A percentile compares a stretch with the other conserved stretches of the same genome.
These are phyloP conservation scores for Tuta absoluta DNA, from an alignment of 2,888 invertebrate genomes.

Conservation along the genomic window DNA sequence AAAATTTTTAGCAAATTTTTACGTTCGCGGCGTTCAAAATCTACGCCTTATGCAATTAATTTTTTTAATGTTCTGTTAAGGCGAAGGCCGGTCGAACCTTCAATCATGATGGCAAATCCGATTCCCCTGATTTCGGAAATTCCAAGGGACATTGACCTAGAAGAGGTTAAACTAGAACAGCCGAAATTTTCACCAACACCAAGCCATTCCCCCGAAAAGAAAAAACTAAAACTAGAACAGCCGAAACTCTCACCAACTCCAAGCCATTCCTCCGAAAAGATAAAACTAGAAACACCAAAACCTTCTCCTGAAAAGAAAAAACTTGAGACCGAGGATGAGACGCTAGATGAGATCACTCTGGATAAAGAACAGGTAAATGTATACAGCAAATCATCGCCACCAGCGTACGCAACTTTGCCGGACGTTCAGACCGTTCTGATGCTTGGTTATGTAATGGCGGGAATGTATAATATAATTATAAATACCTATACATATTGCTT, in stretches of 20 bases:
- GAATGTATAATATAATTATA: too few relatives aligned
- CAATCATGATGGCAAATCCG: conserved; percentile 8
- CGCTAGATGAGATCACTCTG: neutral
- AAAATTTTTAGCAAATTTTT: neutral
- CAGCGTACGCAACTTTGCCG: too few relatives aligned
- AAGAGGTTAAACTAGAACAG: neutral
- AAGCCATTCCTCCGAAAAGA: neutral
- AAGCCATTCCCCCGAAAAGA: neutral
- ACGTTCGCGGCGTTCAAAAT: neutral
- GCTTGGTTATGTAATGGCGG: too few relatives aligned
- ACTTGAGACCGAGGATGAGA: neutral
- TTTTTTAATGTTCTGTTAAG: neutral
- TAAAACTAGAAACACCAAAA: neutral
- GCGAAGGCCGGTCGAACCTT: neutral
- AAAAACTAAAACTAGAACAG: neutral
- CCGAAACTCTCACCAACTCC: neutral
- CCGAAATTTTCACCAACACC: neutral
- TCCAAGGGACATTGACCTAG: neutral
- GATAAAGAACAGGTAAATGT: neutral
- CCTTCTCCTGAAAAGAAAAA: neutral
- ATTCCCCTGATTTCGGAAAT: neutral
- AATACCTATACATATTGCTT: too few relatives aligned
- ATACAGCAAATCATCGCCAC: too few relatives aligned
- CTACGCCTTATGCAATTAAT: neutral
- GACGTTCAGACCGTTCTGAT: too few relatives aligned